Evolutionary conservation across 2,797 vertebrate genomes (phyloP).

Genomic region (Pantherophis vulpinus): DNA sequence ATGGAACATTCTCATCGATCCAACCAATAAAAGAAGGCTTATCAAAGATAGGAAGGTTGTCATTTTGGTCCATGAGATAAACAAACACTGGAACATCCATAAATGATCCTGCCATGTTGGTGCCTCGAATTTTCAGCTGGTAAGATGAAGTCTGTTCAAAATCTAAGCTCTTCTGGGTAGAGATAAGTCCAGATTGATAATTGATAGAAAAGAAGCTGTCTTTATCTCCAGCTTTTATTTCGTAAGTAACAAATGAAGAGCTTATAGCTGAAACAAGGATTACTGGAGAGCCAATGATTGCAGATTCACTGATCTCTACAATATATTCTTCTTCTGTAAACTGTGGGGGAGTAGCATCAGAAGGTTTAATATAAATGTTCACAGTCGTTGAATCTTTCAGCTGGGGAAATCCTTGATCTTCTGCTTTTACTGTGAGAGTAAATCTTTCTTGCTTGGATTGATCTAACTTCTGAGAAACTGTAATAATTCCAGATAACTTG

Average conservation of each 20-base stretch:
- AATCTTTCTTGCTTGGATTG: constrained; percentile 75
- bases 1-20: constrained; percentile 83
- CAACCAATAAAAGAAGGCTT: constrained; percentile 79
- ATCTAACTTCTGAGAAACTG: constrained; percentile 75
- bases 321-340: constrained; percentile 85
- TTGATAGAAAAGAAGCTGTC: constrained; percentile 85
- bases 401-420: constrained; percentile 87
- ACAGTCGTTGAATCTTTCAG: constrained; percentile 82
- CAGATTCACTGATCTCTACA: constrained; percentile 86
- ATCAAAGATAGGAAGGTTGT: constrained; percentile 84
- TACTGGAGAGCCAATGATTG: constrained; percentile 76
- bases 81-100: constrained; percentile 76
- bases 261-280: constrained; percentile 80
- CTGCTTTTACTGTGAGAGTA: constrained; percentile 86
- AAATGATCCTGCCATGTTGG: constrained; percentile 78
- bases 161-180: constrained; percentile 79
- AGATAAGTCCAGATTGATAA: constrained; percentile 85
- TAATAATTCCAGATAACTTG: constrained; percentile 80
- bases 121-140: constrained; percentile 81
- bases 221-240: constrained; percentile 83
- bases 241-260: constrained; percentile 83
- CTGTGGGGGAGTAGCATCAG: constrained; percentile 82
- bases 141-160: constrained; percentile 85
- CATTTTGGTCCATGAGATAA: constrained; percentile 92
- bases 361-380: constrained; percentile 76